A percentile compares a stretch with the other conserved stretches of the same genome.
Conservation (phyloP, 1,140 invertebrate species). For the Sarcophaga bullata region DNA sequence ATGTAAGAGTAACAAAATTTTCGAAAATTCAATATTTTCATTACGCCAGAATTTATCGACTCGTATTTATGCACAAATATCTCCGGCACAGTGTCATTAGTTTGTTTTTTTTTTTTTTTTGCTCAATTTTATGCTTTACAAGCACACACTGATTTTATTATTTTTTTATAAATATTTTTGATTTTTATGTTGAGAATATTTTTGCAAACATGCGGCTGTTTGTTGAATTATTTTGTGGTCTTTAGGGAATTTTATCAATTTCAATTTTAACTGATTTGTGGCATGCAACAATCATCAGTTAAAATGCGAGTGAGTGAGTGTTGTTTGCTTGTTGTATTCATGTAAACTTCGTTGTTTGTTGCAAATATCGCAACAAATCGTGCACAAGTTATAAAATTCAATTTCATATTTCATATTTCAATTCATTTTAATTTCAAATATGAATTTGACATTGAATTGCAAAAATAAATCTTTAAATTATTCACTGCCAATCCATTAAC, state of each 20-base stretch:
- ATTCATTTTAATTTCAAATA: neutral
- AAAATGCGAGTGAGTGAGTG: no score
- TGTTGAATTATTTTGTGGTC: constrained; percentile 4
- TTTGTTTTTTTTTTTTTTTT: no score
- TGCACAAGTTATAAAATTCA: neutral
- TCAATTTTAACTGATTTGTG: neutral
- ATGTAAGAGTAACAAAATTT: no score
- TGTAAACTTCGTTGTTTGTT: neutral
- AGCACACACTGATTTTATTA: no score
- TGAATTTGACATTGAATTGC: constrained; percentile 19
- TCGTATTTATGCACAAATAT: no score
- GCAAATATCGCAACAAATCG: neutral
- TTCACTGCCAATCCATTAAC: neutral
- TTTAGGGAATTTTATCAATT: neutral
- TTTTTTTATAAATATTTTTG: no score
- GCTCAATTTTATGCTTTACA: no score
- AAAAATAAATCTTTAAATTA: neutral
- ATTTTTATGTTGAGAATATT: no score
- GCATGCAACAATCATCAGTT: no score
- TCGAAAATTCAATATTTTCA: no score
- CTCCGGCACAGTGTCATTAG: no score
- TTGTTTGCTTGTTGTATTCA: neutral
- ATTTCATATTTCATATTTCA: neutral
- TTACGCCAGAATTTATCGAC: no score
- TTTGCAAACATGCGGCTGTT: neutral